A percentile compares a stretch with the other conserved stretches of the same genome.
Evolutionary conservation across 2,797 vertebrate species (phyloP).

Genomic region (Myripristis jacobus): DNA sequence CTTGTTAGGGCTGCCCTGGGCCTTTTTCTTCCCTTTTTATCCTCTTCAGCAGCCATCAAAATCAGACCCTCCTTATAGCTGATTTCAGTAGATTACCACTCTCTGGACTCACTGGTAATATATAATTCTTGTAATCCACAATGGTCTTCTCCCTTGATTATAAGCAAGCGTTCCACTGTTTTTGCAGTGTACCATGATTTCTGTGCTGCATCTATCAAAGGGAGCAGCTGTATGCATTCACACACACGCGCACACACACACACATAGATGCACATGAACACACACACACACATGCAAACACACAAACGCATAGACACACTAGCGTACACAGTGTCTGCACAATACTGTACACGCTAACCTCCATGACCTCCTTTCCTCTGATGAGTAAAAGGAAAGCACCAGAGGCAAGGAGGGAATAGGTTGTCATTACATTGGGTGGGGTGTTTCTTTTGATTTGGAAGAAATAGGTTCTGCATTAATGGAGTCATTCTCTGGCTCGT

Average conservation of each 20-base stretch:
- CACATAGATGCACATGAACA: no score
- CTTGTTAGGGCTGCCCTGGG: no score
- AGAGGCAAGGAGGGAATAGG: slow-evolving; percentile 58
- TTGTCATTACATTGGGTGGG: slow-evolving; percentile 63
- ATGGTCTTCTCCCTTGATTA: not conserved
- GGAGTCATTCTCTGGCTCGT: slow-evolving; percentile 69
- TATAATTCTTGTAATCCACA: not conserved
- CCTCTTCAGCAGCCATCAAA: slow-evolving; percentile 1
- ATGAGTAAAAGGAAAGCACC: slow-evolving; percentile 65
- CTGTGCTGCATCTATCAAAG: slow-evolving; percentile 24
- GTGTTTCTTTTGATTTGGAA: slow-evolving; percentile 75
- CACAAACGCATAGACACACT: slow-evolving; percentile 31
- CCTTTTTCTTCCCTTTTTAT: no score
- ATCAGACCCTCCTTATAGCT: not conserved
- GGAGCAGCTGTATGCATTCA: no score
- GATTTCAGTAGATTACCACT: not conserved
- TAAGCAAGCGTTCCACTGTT: not conserved
- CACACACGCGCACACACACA: no score
- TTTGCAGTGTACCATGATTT: not conserved
- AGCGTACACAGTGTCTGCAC: slow-evolving; percentile 35
- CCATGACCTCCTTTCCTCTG: slow-evolving; percentile 65
- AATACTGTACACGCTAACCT: slow-evolving; percentile 42
- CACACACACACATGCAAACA: no score
- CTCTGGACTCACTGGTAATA: not conserved
- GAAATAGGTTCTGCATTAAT: slow-evolving; percentile 81